Percentiles rank a stretch among this genome's conserved stretches.
phyloP scores from a whole-genome alignment of 2,888 invertebrate genomes.

The Nomada flava region DNA sequence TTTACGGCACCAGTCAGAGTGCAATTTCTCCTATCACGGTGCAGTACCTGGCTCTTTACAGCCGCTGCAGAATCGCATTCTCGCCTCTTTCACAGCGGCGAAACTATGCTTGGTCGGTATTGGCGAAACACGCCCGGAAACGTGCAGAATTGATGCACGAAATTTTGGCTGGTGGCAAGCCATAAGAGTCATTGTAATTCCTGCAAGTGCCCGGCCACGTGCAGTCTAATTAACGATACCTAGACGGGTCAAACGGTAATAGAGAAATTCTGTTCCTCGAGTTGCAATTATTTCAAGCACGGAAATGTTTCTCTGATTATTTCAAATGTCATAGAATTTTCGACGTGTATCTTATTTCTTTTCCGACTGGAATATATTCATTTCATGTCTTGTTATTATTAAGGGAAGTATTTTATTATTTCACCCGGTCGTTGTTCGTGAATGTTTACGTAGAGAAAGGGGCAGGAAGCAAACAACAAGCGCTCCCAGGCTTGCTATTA shows the following conservation, averaged over 20 bases:
- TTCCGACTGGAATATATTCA: background rate
- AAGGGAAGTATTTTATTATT: background rate
- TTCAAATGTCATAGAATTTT: constrained; percentile 8
- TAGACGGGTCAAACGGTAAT: constrained; percentile 15
- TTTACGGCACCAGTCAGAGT: constrained; percentile 16
- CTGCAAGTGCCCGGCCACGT: constrained; percentile 35
- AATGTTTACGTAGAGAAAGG: background rate
- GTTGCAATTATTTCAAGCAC: too few species aligned
- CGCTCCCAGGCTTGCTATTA: constrained; percentile 36
- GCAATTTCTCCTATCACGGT: constrained; percentile 20
- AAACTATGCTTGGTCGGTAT: constrained; percentile 23
- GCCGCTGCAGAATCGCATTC: constrained; percentile 10
- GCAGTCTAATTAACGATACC: constrained; percentile 34
- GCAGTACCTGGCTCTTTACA: constrained; percentile 19
- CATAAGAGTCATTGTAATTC: constrained; percentile 46
- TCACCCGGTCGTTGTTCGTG: background rate
- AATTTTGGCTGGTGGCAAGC: constrained; percentile 38
- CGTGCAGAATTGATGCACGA: constrained; percentile 48
- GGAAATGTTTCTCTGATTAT: constrained; percentile 42
- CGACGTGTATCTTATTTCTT: background rate
- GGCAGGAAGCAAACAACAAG: background rate
- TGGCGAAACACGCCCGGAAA: constrained; percentile 33
- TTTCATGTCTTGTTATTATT: background rate
- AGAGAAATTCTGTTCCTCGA: constrained; percentile 29
- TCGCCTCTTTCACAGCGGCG: constrained; percentile 19